A percentile compares a stretch with the other conserved stretches of the same genome.
phyloP scores from a whole-genome alignment of 1,140 invertebrate species.

The Drosophila ercepeae region DNA sequence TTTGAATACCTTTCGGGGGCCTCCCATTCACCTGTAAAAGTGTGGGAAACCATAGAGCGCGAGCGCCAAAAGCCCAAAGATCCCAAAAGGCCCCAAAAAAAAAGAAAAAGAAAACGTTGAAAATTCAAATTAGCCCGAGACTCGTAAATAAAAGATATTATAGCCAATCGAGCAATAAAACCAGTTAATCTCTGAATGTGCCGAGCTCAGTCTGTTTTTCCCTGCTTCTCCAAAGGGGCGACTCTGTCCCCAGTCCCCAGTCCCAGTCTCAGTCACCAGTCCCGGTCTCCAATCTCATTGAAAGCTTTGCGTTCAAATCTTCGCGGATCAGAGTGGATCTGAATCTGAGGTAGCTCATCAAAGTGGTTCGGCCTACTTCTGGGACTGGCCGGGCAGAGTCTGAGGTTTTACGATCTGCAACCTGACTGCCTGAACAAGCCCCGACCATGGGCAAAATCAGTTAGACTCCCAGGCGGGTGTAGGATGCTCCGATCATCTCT shows the following conservation, averaged over 20 bases:
- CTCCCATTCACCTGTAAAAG: conserved; percentile 82
- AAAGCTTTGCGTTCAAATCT: neutral
- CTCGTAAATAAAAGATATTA: conserved; percentile 83
- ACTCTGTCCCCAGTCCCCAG: conserved; percentile 3
- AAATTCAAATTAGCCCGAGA: conserved; percentile 83
- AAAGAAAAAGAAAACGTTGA: conserved; percentile 75
- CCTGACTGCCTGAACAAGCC: conserved; percentile 19
- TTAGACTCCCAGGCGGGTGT: conserved; percentile 47
- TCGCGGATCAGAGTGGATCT: conserved; percentile 14
- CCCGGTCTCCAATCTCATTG: conserved; percentile 28
- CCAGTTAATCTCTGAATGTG: conserved; percentile 82
- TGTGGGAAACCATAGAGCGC: conserved; percentile 60
- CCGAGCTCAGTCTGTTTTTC: conserved; percentile 30
- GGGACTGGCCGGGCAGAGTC: conserved; percentile 9
- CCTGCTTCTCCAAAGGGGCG: neutral
- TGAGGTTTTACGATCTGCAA: conserved; percentile 41
- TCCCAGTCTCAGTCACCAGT: neutral
- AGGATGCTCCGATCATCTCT: conserved; percentile 6
- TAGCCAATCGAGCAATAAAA: conserved; percentile 82
- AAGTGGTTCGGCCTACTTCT: conserved; percentile 52
- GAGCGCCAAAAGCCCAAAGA: conserved; percentile 45
- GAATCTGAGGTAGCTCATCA: conserved; percentile 45
- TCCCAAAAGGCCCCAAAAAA: conserved; percentile 15
- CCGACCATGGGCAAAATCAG: conserved; percentile 23
- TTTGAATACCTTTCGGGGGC: conserved; percentile 22